Conservation (phyloP, 2,113 vertebrate species). For the Pollimyrus isidori region DNA sequence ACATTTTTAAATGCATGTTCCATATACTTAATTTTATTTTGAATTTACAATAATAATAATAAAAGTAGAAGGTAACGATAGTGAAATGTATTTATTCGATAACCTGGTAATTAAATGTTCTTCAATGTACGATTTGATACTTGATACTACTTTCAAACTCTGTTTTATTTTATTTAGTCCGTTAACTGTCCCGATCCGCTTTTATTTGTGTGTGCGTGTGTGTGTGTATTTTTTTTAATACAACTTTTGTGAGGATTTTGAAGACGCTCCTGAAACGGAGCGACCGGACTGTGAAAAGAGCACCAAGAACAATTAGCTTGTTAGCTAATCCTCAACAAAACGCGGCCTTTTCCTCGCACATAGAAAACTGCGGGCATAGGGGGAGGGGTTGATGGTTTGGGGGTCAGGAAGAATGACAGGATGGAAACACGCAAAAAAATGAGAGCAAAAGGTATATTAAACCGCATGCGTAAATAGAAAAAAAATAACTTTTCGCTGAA, state of each 20-base stretch:
- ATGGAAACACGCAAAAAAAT: conserved; percentile 10
- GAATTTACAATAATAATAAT: background rate
- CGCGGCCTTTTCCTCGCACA: conserved; percentile 20
- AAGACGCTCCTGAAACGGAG: conserved; percentile 14
- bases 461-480: background rate
- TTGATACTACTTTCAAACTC: background rate
- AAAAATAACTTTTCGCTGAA: background rate
- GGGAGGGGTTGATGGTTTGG: conserved; percentile 8
- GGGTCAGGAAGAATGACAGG: conserved; percentile 12
- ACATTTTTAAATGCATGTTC: background rate
- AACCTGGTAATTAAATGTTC: background rate
- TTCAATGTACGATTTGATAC: background rate
- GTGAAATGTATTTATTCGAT: background rate
- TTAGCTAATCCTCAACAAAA: conserved; percentile 31
- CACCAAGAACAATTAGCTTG: conserved; percentile 29
- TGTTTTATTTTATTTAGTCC: background rate
- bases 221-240: background rate
- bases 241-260: conserved; percentile 2
- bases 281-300: conserved; percentile 25
- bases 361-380: conserved; percentile 14
- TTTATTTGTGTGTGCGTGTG: background rate
- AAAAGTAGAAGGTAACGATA: background rate
- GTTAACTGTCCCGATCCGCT: background rate
- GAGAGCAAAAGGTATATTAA: conserved; percentile 5
- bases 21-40: background rate